These are phyloP conservation scores for Halichoerus grypus DNA, from an alignment of 2,113 vertebrate species.

Conservation along the genomic window DNA sequence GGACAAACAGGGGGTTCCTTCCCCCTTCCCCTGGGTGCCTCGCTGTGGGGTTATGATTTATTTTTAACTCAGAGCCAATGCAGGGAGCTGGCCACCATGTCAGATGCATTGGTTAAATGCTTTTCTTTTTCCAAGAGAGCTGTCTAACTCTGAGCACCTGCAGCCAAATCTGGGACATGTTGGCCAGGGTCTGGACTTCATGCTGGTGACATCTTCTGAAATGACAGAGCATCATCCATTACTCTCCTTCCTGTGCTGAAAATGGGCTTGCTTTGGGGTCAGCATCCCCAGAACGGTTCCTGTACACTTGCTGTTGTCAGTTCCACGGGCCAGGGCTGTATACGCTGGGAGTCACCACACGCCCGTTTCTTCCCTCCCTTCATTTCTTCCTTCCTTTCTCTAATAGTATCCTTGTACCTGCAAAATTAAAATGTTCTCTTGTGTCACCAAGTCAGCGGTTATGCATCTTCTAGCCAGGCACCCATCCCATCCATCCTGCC, in stretches of 20 bases:
- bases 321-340: fast-evolving
- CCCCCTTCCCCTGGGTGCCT: too few relatives aligned
- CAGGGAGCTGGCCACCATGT: background rate
- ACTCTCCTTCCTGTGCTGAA: background rate
- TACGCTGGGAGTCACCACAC: too few relatives aligned
- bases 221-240: background rate
- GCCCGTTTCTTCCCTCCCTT: fast-evolving
- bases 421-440: background rate
- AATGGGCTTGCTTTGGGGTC: background rate
- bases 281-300: background rate
- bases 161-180: background rate
- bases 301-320: background rate
- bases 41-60: background rate
- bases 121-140: conserved; percentile 23
- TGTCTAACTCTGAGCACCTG: background rate
- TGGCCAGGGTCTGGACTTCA: background rate
- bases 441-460: background rate
- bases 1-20: background rate
- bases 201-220: background rate
- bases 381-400: background rate
- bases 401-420: background rate
- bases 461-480: fast-evolving
- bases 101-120: too few relatives aligned
- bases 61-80: background rate
- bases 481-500: background rate